A percentile compares a stretch with the other conserved stretches of the same genome.
These are phyloP conservation scores for Protonemura montana DNA, from an alignment of 2,888 invertebrate genomes.

Conservation along the genomic window DNA sequence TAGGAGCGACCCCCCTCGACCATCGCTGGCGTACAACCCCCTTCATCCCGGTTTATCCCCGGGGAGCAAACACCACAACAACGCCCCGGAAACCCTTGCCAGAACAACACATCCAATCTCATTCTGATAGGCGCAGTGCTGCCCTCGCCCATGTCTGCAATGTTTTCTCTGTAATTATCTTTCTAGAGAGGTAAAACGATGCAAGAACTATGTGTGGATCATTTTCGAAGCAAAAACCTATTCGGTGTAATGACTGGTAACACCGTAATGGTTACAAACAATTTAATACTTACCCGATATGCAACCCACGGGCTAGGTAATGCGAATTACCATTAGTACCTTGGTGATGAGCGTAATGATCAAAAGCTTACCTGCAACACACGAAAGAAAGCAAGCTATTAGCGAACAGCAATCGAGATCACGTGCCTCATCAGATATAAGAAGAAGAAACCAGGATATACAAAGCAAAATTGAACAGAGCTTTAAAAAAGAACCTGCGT, in stretches of 20 bases:
- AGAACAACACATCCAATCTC: constrained; percentile 16
- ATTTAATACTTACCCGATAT: background rate
- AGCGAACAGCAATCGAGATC: background rate
- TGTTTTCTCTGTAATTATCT: background rate
- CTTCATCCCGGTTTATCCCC: constrained; percentile 55
- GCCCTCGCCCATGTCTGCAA: background rate
- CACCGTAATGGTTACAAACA: background rate
- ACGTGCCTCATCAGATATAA: background rate
- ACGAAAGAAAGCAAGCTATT: background rate
- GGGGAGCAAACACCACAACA: constrained; percentile 51
- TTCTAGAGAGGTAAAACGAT: background rate
- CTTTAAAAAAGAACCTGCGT: background rate
- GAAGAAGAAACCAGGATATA: too few relatives aligned
- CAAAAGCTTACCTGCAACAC: background rate
- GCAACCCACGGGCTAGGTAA: background rate
- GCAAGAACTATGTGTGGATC: background rate
- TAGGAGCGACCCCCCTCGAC: constrained; percentile 33
- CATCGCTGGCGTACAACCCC: constrained; percentile 31
- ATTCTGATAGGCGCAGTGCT: background rate
- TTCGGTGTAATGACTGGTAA: background rate
- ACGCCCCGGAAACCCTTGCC: constrained; percentile 38
- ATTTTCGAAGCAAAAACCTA: background rate
- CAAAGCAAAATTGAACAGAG: too few relatives aligned
- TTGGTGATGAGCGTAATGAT: background rate
- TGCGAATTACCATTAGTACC: background rate